Conservation (phyloP, 2,797 vertebrate species). For the Gambusia yucatana region DNA sequence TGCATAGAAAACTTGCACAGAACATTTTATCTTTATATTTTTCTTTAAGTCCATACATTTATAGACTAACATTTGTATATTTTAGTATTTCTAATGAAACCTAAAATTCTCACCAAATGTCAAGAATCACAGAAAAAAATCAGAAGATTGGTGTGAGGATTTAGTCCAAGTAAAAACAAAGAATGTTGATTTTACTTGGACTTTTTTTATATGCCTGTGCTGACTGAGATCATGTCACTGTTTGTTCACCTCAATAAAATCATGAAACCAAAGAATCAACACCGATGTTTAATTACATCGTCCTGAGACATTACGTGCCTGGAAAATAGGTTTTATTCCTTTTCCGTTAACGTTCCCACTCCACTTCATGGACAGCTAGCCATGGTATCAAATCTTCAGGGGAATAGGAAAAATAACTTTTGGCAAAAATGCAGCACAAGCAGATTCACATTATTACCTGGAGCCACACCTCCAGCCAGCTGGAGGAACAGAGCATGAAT, state of each 20-base stretch:
- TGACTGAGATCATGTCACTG: background rate
- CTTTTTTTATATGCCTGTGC: background rate
- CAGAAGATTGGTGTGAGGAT: too few relatives aligned
- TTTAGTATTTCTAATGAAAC: background rate
- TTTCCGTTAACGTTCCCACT: background rate
- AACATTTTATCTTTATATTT: background rate
- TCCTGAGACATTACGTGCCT: background rate
- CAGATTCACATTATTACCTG: slow-evolving; percentile 23
- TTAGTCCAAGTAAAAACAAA: too few relatives aligned
- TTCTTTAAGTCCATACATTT: background rate
- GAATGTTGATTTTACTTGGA: too few relatives aligned
- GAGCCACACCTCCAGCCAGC: slow-evolving; percentile 12
- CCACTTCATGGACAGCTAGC: background rate
- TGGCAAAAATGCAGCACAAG: slow-evolving; percentile 3
- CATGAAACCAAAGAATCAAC: background rate
- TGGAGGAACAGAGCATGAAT: slow-evolving; percentile 11
- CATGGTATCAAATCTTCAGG: background rate
- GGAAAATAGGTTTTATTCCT: background rate
- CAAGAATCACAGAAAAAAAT: background rate
- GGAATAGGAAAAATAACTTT: background rate
- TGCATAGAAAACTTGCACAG: background rate
- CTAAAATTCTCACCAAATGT: background rate
- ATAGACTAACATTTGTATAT: background rate
- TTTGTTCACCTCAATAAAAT: background rate
- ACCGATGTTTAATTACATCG: background rate